Percentiles rank a stretch among this genome's conserved stretches.
Evolutionary conservation across 2,797 vertebrate species (phyloP).

Genomic region (Chiloscyllium punctatum): DNA sequence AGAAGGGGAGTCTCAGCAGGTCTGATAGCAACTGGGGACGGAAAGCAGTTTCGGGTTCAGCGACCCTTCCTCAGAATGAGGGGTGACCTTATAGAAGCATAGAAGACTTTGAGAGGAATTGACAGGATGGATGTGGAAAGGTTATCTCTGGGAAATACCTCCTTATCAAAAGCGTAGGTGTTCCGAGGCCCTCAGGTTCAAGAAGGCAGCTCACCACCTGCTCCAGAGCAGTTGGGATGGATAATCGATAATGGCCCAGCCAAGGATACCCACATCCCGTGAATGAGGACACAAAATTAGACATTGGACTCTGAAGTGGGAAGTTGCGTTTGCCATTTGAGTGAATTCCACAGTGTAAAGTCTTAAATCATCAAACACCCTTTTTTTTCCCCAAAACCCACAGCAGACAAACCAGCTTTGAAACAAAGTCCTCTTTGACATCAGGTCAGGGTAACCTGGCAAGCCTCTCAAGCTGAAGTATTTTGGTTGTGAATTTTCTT

Average conservation of each 20-base stretch:
- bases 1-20: no score
- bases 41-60: no score
- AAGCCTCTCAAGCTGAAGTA: background rate
- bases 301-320: background rate
- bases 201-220: no score
- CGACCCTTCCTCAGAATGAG: no score
- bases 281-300: background rate
- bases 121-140: no score
- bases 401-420: background rate
- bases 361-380: background rate
- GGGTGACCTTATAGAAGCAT: no score
- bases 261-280: no score
- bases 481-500: conserved; percentile 47
- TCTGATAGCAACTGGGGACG: no score
- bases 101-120: no score
- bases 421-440: background rate
- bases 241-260: background rate
- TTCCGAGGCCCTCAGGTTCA: no score
- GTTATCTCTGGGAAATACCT: background rate
- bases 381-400: background rate
- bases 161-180: no score
- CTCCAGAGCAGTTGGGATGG: background rate
- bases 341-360: background rate
- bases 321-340: background rate
- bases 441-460: background rate